These are phyloP conservation scores for Ptyas mucosa DNA, from an alignment of 2,113 vertebrate species.

Conservation along the genomic window DNA sequence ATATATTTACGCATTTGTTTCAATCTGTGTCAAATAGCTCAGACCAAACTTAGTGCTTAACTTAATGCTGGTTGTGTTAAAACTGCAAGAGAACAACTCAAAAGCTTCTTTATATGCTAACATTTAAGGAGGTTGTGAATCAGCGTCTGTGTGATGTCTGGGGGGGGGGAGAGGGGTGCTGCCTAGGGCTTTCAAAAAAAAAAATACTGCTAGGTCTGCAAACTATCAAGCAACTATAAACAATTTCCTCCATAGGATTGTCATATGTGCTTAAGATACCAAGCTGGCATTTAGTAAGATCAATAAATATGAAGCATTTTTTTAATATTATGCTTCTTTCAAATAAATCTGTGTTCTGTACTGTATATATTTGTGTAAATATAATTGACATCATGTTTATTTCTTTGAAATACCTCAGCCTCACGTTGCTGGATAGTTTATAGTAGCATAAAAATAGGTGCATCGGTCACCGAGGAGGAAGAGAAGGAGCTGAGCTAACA, in stretches of 20 bases:
- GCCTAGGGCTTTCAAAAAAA: neutral
- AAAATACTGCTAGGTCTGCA: neutral
- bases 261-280: neutral
- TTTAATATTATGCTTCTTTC: neutral
- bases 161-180: neutral
- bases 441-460: neutral
- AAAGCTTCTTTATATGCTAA: neutral
- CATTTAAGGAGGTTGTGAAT: neutral
- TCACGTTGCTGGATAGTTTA: neutral
- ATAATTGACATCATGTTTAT: slow-evolving; percentile 17
- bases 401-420: neutral
- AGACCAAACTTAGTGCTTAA: neutral
- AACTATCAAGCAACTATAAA: neutral
- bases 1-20: neutral
- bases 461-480: neutral
- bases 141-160: neutral
- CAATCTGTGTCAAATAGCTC: neutral
- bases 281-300: neutral
- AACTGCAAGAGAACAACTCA: neutral
- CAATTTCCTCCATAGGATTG: slow-evolving; percentile 1
- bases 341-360: neutral
- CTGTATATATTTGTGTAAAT: neutral
- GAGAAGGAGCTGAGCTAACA: neutral
- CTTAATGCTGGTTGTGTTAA: neutral
- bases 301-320: slow-evolving; percentile 1